These are phyloP conservation scores for Drosophila erecta DNA, from an alignment of 1,140 invertebrate genomes.

Conservation along the genomic window DNA sequence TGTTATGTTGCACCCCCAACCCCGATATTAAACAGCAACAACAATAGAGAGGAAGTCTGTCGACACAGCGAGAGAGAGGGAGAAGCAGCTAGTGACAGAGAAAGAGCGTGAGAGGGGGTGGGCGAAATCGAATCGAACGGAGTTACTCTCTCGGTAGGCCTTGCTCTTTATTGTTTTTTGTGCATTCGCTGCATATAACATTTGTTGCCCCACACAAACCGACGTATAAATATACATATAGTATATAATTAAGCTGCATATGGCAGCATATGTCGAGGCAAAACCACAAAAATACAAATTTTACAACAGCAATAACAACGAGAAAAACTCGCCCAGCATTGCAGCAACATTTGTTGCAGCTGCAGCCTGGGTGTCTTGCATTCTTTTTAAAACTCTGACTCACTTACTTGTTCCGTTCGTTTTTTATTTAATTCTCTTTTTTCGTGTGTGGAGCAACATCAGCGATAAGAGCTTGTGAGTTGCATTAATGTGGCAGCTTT, in stretches of 20 bases:
- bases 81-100: constrained; percentile 1
- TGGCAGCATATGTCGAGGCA: constrained; percentile 66
- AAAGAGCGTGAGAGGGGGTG: constrained; percentile 21
- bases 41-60: constrained; percentile 14
- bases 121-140: constrained; percentile 13
- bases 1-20: constrained; percentile 41
- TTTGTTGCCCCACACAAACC: constrained; percentile 46
- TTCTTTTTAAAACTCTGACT: constrained; percentile 42
- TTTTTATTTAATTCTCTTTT: constrained; percentile 4
- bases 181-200: constrained; percentile 64
- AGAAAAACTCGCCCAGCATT: constrained; percentile 59
- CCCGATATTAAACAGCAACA: constrained; percentile 70
- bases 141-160: constrained; percentile 42
- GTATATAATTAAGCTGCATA: constrained; percentile 45
- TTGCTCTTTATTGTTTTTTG: constrained; percentile 57
- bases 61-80: constrained; percentile 11
- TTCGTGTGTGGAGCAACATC: constrained; percentile 23
- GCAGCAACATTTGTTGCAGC: constrained; percentile 63
- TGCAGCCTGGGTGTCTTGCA: constrained; percentile 14
- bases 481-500: constrained; percentile 45
- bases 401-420: constrained; percentile 40
- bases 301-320: constrained; percentile 43
- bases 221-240: constrained; percentile 23
- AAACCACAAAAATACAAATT: constrained; percentile 20
- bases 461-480: constrained; percentile 47